Percentiles rank a stretch among this genome's conserved stretches.
Evolutionary conservation across 2,797 vertebrate species (phyloP).

Genomic region (Paratrypauchen microcephalus): DNA sequence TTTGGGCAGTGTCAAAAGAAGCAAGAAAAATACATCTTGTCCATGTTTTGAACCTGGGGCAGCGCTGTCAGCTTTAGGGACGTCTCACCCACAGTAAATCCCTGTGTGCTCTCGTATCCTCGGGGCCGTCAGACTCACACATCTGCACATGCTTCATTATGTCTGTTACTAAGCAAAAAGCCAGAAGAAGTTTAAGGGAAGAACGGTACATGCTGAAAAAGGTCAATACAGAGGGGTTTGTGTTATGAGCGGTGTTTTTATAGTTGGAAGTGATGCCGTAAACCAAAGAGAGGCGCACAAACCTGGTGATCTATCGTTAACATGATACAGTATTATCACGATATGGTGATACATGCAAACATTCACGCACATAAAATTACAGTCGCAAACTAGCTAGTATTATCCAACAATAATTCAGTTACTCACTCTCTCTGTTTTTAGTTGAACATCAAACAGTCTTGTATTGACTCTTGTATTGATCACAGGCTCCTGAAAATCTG

Average conservation of each 20-base stretch:
- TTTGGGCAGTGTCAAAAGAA: slow-evolving; percentile 27
- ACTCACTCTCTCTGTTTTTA: too few species aligned
- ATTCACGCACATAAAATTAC: too few species aligned
- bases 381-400: too few species aligned
- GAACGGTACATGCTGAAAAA: slow-evolving; percentile 29
- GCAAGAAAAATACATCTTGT: slow-evolving; percentile 18
- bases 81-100: slow-evolving; percentile 52
- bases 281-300: slow-evolving; percentile 53
- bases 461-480: too few species aligned
- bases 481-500: too few species aligned
- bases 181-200: background rate
- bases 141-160: slow-evolving; percentile 42
- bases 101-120: slow-evolving; percentile 46
- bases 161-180: slow-evolving; percentile 23
- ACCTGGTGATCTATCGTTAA: slow-evolving; percentile 40
- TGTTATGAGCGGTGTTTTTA: slow-evolving; percentile 50
- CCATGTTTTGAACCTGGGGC: slow-evolving; percentile 56
- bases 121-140: slow-evolving; percentile 32
- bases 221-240: slow-evolving; percentile 36
- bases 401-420: too few species aligned
- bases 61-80: slow-evolving; percentile 48
- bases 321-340: background rate
- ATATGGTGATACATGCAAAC: too few species aligned
- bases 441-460: too few species aligned
- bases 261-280: slow-evolving; percentile 52